phyloP scores from a whole-genome alignment of 2,888 invertebrate genomes.

The Odontothrips loti region DNA sequence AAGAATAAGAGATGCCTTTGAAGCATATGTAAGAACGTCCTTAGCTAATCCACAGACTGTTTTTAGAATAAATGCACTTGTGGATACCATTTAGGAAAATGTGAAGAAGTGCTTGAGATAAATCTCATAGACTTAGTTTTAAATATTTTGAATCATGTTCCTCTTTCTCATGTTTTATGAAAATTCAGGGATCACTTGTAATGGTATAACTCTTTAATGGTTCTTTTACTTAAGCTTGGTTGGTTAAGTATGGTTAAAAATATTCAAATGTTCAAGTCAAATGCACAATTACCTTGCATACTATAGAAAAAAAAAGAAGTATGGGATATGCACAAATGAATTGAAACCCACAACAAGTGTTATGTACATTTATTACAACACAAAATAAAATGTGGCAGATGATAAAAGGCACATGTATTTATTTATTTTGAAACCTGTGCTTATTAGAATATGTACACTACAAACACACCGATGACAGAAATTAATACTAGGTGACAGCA shows the following conservation, averaged over 20 bases:
- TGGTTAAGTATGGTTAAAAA: too few relatives aligned
- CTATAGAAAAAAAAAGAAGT: too few relatives aligned
- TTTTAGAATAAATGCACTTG: constrained; percentile 73
- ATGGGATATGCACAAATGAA: too few relatives aligned
- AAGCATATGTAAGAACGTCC: constrained; percentile 62
- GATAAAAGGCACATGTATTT: not conserved
- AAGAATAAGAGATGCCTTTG: constrained; percentile 78
- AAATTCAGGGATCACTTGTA: too few relatives aligned
- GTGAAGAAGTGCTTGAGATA: not conserved
- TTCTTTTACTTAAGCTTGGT: too few relatives aligned
- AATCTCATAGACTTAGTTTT: not conserved
- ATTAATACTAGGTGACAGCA: too few relatives aligned
- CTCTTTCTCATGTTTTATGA: too few relatives aligned
- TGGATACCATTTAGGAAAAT: constrained; percentile 61
- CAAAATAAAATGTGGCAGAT: constrained; percentile 6
- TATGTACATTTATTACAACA: constrained; percentile 21
- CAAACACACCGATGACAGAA: too few relatives aligned
- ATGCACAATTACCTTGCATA: too few relatives aligned
- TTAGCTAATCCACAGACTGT: constrained; percentile 65
- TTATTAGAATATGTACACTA: not conserved
- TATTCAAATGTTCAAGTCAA: not conserved
- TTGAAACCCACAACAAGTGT: not conserved
- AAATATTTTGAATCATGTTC: not conserved
- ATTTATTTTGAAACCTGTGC: not conserved
- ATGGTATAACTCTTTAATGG: too few relatives aligned